Evolutionary conservation across 2,113 vertebrate species (phyloP).

Genomic region (Microtus montanus): DNA sequence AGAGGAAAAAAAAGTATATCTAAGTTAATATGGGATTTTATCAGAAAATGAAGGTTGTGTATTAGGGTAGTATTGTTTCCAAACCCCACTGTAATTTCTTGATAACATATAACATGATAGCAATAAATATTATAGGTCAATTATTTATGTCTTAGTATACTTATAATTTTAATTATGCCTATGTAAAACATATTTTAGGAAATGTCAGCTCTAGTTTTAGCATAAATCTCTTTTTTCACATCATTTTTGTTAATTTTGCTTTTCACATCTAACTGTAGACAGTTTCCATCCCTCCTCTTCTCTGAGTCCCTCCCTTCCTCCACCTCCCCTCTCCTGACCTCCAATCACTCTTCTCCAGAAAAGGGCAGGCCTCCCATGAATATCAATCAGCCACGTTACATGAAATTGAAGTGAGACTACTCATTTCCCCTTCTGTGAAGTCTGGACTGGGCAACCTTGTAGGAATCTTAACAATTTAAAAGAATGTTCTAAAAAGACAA

Average conservation of each 20-base stretch:
- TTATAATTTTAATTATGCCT: background rate
- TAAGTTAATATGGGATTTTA: background rate
- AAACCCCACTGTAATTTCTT: background rate
- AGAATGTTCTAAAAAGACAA: background rate
- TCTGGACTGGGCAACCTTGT: rapidly evolving
- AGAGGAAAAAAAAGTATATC: background rate
- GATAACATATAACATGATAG: background rate
- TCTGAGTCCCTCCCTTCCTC: background rate
- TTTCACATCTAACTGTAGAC: background rate
- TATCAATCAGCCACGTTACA: background rate
- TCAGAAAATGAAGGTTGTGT: background rate
- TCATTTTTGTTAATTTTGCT: background rate
- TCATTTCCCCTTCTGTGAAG: background rate
- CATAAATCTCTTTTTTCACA: background rate
- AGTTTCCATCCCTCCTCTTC: background rate
- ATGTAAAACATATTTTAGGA: background rate
- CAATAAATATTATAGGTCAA: background rate
- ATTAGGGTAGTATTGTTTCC: background rate
- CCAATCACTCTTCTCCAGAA: background rate
- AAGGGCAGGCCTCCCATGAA: background rate
- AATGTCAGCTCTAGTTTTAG: background rate
- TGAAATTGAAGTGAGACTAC: background rate
- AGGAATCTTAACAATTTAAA: background rate
- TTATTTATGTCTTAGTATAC: background rate
- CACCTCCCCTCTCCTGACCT: too few species aligned